Evolutionary conservation across 2,888 invertebrate genomes (phyloP), one percentile per base, ranked within the genome.

Genomic region (Bellardia pandia): DNA sequence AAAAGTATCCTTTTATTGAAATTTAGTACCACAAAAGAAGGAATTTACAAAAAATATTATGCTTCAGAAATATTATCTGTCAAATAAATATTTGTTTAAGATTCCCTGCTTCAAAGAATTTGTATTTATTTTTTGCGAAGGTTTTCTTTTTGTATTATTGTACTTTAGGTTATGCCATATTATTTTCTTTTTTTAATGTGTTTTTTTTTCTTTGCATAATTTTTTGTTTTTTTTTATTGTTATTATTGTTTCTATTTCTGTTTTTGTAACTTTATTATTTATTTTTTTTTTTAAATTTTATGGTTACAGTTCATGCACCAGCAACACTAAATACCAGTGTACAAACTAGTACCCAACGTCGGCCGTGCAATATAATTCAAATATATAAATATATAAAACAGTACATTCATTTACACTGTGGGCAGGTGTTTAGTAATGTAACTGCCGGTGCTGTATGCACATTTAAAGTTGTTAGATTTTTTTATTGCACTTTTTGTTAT

Each of bases 281-380:
- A 72, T 85, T 74, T 76, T 85, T 74, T 74, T 60, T 75, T 75
- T 16, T 53, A 0, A 82, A 71, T 78, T 87, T 85, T 81, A 78
- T 87, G 81, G 87, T 85, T 87, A 86, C 87, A 87, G 85, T 87
- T 87, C 87, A 87, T 87, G 87, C 87, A 85, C 78, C 87, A 85
- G 85, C 87, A 85, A 81, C 72, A 84, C n/a, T 86, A 72, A 86
- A 86, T 80, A 84, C 84, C 82, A 83, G 85, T 76, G 85, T 79
- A 85, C 85, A 60, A 85, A 75, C 62, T 76, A 75, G 85, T 75
- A 85, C 79, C 53, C 51, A 48, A 74, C 64, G 30, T 58, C 13
- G 66, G 40, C 48, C 48, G 48, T 84, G 30, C 42, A 84, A 78
- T 78, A 83, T 69, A 71, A 83, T 56, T 71, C 71, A 56, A 77